These are phyloP conservation scores for Schizaphis graminum DNA, from an alignment of 2,888 invertebrate species.

Conservation along the genomic window DNA sequence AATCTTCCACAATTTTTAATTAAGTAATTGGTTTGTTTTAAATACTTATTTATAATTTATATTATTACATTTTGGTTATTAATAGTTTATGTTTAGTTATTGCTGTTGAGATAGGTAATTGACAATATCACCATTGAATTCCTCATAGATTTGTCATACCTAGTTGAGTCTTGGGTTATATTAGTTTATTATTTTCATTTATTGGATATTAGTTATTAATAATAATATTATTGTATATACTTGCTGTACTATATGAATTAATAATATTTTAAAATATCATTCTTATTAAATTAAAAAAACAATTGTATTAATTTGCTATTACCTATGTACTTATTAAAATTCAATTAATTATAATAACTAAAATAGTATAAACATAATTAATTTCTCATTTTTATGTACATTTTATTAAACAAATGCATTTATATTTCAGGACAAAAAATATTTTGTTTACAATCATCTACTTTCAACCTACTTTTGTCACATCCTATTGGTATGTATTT, in stretches of 20 bases:
- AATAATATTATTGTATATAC: neutral
- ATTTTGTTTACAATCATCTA: neutral
- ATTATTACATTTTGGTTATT: neutral
- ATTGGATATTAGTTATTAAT: neutral
- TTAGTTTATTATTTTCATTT: neutral
- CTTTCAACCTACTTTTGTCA: neutral
- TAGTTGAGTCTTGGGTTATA: neutral
- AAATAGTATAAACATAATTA: neutral
- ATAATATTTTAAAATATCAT: neutral
- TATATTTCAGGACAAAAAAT: conserved; percentile 30
- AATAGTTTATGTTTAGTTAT: neutral
- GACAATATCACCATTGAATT: conserved; percentile 21
- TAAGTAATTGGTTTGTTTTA: neutral
- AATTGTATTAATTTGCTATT: neutral
- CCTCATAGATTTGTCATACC: conserved; percentile 28
- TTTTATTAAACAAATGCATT: neutral
- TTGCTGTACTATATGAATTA: neutral
- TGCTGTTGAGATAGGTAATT: neutral
- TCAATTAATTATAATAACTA: neutral
- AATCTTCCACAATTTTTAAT: neutral
- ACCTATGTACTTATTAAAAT: too few relatives aligned
- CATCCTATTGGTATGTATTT: conserved; percentile 37
- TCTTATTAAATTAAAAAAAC: neutral
- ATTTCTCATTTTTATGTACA: neutral
- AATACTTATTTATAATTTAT: neutral